Evolutionary conservation across 2,797 vertebrate species (phyloP), one percentile per base, ranked within the genome.

Genomic region (Gobionotothen gibberifrons): DNA sequence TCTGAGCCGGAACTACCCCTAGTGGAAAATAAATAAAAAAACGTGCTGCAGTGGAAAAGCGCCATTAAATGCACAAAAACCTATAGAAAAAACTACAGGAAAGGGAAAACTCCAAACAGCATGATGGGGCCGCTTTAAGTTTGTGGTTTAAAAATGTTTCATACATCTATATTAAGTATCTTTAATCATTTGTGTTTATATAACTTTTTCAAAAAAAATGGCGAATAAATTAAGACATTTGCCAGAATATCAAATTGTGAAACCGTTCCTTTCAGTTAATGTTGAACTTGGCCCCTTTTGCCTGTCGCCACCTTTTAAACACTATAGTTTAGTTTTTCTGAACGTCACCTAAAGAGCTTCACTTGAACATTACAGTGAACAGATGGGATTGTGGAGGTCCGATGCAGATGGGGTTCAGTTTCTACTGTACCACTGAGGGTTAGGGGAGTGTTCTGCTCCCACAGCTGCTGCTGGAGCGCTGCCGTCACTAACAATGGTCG

Each of bases 401-500:
- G 58, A 43, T 58, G 61, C 76, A 89, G 79, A 90, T 81, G 72
- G 69, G 61, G 49, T 58, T 85, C 26, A 63, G 66, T 66, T 78
- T 75, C 19, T 57, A 54, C 29, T 8, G 59, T 59, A 70, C 83
- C 70, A 48, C 59, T 48, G 76, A 75, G 83, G 56, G 76, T 86
- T 83, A 70, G 69, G 76, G 72, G 51, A 85, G 74, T 72, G 19
- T 88, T 83, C 76, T 79, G 67, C 72, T 65, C 53, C 1, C 57
- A 76, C 85, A 87, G 86, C 89, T 89, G 87, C 74, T 79, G 61
- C 71, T 86, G 83, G 84, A 86, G 52, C n/a, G 0, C 26, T 74
- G 82, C 82, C 78, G 46, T 60, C 51, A 42, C 43, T 64, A 79
- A 85, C 76, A 85, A 82, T 81, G 66, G 59, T 57, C 64, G 42